Conservation (phyloP, 2,888 invertebrate species). For the Sussaba pulchella region DNA sequence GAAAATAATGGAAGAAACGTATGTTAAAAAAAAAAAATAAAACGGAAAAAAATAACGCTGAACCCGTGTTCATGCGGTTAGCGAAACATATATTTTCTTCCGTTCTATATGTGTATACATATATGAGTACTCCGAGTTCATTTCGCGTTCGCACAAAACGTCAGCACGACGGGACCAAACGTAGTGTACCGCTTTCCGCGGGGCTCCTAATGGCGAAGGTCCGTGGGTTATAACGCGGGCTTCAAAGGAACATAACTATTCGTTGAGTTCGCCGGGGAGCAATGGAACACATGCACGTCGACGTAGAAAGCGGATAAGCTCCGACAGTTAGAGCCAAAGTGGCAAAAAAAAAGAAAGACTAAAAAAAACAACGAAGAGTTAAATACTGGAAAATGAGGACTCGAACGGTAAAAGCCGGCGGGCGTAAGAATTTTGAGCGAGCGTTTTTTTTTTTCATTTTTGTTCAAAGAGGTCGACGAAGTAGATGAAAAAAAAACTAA, state of each 20-base stretch:
- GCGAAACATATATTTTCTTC: neutral
- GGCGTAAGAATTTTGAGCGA: slow-evolving; percentile 69
- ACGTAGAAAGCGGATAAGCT: slow-evolving; percentile 24
- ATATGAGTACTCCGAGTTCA: too few species aligned
- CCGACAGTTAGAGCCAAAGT: slow-evolving; percentile 32
- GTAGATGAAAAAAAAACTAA: neutral
- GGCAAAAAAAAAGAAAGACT: slow-evolving; percentile 57
- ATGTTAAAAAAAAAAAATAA: neutral
- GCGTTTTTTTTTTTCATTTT: slow-evolving; percentile 49
- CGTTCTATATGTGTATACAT: neutral
- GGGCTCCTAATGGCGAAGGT: slow-evolving; percentile 62
- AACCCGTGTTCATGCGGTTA: neutral
- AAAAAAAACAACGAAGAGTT: slow-evolving; percentile 2
- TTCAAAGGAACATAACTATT: slow-evolving; percentile 49
- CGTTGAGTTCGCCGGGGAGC: slow-evolving; percentile 5
- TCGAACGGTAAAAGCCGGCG: slow-evolving; percentile 44
- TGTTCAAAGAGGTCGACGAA: neutral
- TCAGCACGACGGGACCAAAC: slow-evolving; percentile 1
- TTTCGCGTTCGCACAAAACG: slow-evolving; percentile 26
- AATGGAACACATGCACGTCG: slow-evolving; percentile 6
- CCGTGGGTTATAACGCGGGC: slow-evolving; percentile 59
- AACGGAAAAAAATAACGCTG: too few species aligned
- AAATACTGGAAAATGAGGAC: neutral
- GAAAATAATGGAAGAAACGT: neutral
- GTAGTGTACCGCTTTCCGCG: slow-evolving; percentile 47